These are phyloP conservation scores for Theretra japonica DNA, from an alignment of 2,888 invertebrate genomes.

Conservation along the genomic window DNA sequence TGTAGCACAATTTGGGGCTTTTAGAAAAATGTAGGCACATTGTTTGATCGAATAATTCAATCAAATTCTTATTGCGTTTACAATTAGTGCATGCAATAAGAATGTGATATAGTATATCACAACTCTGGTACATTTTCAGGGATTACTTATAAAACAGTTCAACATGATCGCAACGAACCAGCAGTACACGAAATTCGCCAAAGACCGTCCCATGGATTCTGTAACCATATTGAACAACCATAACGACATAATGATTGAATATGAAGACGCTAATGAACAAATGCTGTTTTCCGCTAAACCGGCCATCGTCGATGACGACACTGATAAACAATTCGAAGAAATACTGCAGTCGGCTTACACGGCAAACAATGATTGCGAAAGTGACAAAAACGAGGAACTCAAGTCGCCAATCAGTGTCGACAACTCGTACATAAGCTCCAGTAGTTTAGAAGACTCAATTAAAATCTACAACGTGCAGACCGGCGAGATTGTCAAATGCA, in stretches of 20 bases:
- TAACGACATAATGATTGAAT: constrained; percentile 72
- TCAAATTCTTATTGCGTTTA: constrained; percentile 38
- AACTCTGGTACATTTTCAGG: constrained; percentile 67
- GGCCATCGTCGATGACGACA: constrained; percentile 66
- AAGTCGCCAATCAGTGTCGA: constrained; percentile 70
- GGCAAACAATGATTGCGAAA: constrained; percentile 45
- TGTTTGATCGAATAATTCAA: not conserved
- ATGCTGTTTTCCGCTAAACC: constrained; percentile 71
- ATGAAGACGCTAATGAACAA: constrained; percentile 67
- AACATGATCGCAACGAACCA: constrained; percentile 75
- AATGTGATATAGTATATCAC: constrained; percentile 35
- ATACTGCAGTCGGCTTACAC: constrained; percentile 69
- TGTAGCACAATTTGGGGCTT: constrained; percentile 7
- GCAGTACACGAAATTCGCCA: constrained; percentile 69
- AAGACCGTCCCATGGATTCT: constrained; percentile 59
- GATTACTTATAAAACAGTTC: constrained; percentile 79
- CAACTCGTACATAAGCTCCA: constrained; percentile 73
- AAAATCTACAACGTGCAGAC: constrained; percentile 82
- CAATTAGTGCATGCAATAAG: constrained; percentile 10
- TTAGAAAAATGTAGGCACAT: not conserved
- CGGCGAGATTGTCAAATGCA: constrained; percentile 80
- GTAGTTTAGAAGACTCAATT: constrained; percentile 80
- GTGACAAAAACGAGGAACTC: constrained; percentile 55
- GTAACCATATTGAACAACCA: constrained; percentile 66
- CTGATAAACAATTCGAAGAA: constrained; percentile 74